Evolutionary conservation across 2,888 invertebrate species (phyloP).

Genomic region (Drosophila melanocephala): DNA sequence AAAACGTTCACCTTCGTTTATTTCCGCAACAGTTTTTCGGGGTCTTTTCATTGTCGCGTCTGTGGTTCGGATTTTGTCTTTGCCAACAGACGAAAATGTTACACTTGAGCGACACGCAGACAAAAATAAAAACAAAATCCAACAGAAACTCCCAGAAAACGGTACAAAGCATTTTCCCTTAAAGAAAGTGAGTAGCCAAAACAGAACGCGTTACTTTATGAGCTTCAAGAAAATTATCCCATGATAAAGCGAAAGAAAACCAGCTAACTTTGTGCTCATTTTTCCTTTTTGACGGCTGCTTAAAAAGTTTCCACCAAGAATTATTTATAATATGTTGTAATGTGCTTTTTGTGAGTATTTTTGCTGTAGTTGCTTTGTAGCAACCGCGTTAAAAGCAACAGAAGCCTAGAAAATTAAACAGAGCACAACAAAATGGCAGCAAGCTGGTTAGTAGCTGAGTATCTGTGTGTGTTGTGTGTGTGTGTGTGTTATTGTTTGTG

Average conservation of each 20-base stretch:
- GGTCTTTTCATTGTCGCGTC: conserved; percentile 57
- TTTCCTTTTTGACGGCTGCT: conserved; percentile 27
- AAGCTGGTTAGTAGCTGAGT: conserved; percentile 27
- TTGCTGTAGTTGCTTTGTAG: conserved; percentile 34
- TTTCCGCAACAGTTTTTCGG: conserved; percentile 72
- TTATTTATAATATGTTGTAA: conserved; percentile 75
- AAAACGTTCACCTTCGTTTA: conserved; percentile 79
- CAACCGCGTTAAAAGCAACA: conserved; percentile 30
- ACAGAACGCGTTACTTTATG: conserved; percentile 61
- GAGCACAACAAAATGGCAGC: conserved; percentile 79
- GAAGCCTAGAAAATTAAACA: conserved; percentile 77
- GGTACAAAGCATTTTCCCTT: conserved; percentile 32
- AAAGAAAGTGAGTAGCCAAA: conserved; percentile 62
- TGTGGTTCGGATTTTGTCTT: conserved; percentile 27
- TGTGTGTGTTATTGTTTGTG: conserved; percentile 25
- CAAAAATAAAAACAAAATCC: conserved; percentile 20
- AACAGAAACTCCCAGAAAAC: conserved; percentile 38
- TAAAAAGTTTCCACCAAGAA: conserved; percentile 72
- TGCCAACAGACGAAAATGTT: conserved; percentile 48
- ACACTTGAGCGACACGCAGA: conserved; percentile 57
- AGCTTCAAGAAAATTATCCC: conserved; percentile 53
- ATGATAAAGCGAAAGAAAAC: conserved; percentile 23
- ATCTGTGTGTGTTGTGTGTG: conserved; percentile 12
- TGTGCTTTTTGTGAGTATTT: conserved; percentile 35
- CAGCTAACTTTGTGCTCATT: conserved; percentile 11